Evolutionary conservation across 2,797 vertebrate species (phyloP).

Genomic region (Cottoperca gobio): DNA sequence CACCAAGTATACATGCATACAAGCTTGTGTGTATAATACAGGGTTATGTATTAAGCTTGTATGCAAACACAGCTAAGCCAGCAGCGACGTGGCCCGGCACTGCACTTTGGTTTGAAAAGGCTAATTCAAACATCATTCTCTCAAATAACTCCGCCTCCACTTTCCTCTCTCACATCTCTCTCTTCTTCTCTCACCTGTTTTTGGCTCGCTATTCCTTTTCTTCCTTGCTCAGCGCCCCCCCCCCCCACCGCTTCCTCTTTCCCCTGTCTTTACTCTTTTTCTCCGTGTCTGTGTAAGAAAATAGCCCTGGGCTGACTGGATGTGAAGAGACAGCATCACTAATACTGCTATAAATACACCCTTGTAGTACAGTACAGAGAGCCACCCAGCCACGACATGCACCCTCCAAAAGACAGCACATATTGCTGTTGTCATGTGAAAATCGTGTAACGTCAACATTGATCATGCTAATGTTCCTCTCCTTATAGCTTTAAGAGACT

Average conservation of each 20-base stretch:
- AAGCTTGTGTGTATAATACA: background rate
- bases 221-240: background rate
- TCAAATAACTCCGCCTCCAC: conserved; percentile 15
- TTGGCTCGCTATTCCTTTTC: background rate
- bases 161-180: conserved; percentile 25
- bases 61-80: conserved; percentile 28
- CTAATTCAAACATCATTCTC: conserved; percentile 45
- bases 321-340: conserved; percentile 81
- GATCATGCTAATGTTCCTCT: background rate
- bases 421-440: conserved; percentile 28
- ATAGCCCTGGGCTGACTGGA: conserved; percentile 77
- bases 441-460: background rate
- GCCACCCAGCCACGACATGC: conserved; percentile 52
- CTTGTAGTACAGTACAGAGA: conserved; percentile 76
- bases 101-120: conserved; percentile 43
- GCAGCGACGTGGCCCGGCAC: background rate
- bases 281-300: conserved; percentile 64
- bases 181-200: background rate
- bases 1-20: background rate
- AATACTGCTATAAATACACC: conserved; percentile 83
- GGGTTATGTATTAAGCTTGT: conserved; percentile 5
- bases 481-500: background rate
- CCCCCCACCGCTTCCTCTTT: conserved; percentile 17
- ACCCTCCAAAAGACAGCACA: conserved; percentile 49
- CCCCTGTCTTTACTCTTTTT: conserved; percentile 62